Conservation (phyloP, 2,113 vertebrate species). For the Periophthalmus modestus region DNA sequence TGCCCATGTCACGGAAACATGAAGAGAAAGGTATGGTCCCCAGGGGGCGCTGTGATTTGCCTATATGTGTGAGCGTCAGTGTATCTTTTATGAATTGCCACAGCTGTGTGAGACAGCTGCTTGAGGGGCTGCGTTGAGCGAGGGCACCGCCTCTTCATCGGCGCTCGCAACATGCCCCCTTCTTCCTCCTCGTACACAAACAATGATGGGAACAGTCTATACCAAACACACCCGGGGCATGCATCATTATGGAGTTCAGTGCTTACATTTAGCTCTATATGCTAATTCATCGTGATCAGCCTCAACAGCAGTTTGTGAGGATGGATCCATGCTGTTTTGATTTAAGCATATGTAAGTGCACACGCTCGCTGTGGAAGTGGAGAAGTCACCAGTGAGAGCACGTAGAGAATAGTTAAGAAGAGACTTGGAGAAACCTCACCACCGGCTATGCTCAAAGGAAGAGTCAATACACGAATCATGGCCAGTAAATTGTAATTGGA, state of each 20-base stretch:
- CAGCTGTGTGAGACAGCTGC: conserved; percentile 74
- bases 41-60: conserved; percentile 43
- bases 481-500: background rate
- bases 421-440: background rate
- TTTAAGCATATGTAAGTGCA: conserved; percentile 12
- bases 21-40: conserved; percentile 63
- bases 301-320: conserved; percentile 41
- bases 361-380: conserved; percentile 10
- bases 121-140: conserved; percentile 52
- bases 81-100: conserved; percentile 67
- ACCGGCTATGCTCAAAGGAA: background rate
- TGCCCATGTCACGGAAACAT: conserved; percentile 65
- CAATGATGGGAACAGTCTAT: conserved; percentile 42
- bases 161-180: conserved; percentile 48
- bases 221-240: conserved; percentile 47
- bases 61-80: conserved; percentile 12
- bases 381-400: background rate
- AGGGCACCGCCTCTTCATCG: conserved; percentile 40
- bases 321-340: conserved; percentile 26
- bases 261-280: conserved; percentile 65
- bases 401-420: background rate
- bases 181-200: conserved; percentile 45
- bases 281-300: conserved; percentile 58
- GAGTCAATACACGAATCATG: background rate
- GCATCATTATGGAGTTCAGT: conserved; percentile 68